These are phyloP conservation scores for Shinisaurus crocodilurus DNA, from an alignment of 2,113 vertebrate species.

Conservation along the genomic window DNA sequence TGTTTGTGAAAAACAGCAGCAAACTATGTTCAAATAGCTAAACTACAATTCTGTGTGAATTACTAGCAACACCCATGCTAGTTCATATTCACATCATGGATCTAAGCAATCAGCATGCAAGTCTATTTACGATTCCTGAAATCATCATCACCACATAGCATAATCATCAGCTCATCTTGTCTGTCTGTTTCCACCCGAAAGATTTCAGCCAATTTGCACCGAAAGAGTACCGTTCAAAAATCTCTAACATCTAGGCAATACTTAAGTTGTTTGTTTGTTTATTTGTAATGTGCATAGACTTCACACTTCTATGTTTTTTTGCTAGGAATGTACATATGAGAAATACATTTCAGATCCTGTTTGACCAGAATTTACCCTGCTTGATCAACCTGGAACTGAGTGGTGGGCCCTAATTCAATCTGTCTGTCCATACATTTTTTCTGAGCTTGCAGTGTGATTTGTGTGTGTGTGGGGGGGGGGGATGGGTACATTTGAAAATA, in stretches of 20 bases:
- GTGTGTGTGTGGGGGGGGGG: too few relatives aligned
- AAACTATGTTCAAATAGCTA: not conserved
- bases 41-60: not conserved
- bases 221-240: not conserved
- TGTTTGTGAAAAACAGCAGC: not conserved
- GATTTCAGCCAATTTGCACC: not conserved
- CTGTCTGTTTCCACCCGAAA: slow-evolving; percentile 2
- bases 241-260: not conserved
- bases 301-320: not conserved
- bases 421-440: too few relatives aligned
- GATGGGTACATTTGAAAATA: too few relatives aligned
- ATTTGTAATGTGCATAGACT: not conserved
- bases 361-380: too few relatives aligned
- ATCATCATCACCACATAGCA: not conserved
- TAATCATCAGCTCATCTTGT: slow-evolving; percentile 6
- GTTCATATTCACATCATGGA: slow-evolving; percentile 23
- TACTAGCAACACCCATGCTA: not conserved
- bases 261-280: not conserved
- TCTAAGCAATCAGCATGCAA: slow-evolving; percentile 14
- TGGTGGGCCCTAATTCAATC: too few relatives aligned
- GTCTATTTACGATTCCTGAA: not conserved
- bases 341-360: too few relatives aligned
- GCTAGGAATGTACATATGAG: too few relatives aligned
- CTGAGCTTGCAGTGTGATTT: too few relatives aligned
- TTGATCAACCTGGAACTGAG: too few relatives aligned